Conservation (phyloP, 53 echinoderm and acorn worm species). For the Luidia sarsii region DNA sequence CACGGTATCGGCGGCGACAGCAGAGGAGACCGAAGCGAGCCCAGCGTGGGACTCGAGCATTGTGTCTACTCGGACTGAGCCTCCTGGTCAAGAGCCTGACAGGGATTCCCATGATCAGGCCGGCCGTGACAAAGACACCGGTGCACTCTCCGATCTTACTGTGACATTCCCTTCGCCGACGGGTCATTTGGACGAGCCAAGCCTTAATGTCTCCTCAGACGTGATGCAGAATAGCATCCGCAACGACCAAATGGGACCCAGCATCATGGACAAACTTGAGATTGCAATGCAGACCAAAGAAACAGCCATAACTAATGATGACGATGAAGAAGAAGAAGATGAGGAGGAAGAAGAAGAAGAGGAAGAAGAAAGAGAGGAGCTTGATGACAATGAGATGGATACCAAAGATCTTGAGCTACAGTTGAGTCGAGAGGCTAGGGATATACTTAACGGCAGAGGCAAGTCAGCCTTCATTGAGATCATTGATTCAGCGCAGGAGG, state of each 20-base stretch:
- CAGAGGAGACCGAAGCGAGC: conserved; percentile 46
- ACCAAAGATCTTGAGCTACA: conserved; percentile 50
- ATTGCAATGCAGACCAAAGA: conserved; percentile 50
- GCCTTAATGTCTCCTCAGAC: conserved; percentile 1
- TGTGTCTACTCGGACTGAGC: conserved; percentile 45
- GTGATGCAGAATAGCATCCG: not conserved
- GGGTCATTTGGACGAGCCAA: conserved; percentile 12
- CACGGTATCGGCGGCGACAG: conserved; percentile 33
- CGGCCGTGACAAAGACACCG: conserved; percentile 1
- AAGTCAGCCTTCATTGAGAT: conserved; percentile 42
- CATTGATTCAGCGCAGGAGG: conserved; percentile 33
- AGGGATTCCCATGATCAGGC: conserved; percentile 23
- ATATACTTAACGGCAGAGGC: conserved; percentile 24
- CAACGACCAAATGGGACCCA: not conserved
- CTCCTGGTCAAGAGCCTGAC: conserved; percentile 14
- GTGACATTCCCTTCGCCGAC: conserved; percentile 32
- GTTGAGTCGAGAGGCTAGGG: conserved; percentile 46
- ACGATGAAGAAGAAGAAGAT: conserved; percentile 20
- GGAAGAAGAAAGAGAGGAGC: not conserved
- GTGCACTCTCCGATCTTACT: conserved; percentile 30
- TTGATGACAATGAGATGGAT: conserved; percentile 40
- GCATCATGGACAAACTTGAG: conserved; percentile 43
- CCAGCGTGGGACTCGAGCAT: conserved; percentile 42
- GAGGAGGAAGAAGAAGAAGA: conserved; percentile 1
- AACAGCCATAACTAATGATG: conserved; percentile 29